Evolutionary conservation across 2,797 vertebrate species (phyloP).

Genomic region (Trichosurus vulpecula): DNA sequence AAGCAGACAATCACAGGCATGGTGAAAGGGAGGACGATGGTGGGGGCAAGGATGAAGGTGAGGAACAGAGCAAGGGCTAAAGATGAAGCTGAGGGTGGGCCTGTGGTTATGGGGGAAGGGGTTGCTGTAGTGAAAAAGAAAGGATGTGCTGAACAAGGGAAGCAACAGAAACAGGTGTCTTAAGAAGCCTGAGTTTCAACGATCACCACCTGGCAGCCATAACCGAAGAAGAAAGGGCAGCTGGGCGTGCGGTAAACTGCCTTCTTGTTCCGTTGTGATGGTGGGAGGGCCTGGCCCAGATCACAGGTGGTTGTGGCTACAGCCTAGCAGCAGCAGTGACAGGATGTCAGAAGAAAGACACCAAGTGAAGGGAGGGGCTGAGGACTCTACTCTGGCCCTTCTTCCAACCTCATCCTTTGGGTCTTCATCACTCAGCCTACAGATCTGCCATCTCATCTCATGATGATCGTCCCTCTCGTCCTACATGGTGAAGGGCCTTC

Average conservation of each 20-base stretch:
- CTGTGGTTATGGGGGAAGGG: neutral
- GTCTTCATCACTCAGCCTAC: neutral
- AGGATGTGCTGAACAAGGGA: neutral
- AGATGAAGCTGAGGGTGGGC: neutral
- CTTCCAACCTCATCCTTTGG: neutral
- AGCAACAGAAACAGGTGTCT: neutral
- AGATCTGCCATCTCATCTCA: neutral
- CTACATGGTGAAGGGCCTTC: neutral
- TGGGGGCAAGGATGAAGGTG: too few species aligned
- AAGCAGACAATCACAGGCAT: neutral
- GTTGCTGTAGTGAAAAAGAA: neutral
- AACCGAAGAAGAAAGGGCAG: neutral
- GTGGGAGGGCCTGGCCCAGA: neutral
- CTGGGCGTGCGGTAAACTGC: neutral
- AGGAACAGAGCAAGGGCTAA: neutral
- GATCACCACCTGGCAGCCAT: neutral
- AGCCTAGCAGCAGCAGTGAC: neutral
- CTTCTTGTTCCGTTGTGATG: neutral
- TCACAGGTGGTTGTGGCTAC: neutral
- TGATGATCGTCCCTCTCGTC: too few species aligned
- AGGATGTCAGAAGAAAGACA: neutral
- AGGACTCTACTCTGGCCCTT: neutral
- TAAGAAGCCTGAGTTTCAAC: neutral
- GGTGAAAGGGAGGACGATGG: neutral
- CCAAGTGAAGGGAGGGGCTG: too few species aligned